Conservation (phyloP, 2,888 invertebrate species). For the Allophyes oxyacanthae region DNA sequence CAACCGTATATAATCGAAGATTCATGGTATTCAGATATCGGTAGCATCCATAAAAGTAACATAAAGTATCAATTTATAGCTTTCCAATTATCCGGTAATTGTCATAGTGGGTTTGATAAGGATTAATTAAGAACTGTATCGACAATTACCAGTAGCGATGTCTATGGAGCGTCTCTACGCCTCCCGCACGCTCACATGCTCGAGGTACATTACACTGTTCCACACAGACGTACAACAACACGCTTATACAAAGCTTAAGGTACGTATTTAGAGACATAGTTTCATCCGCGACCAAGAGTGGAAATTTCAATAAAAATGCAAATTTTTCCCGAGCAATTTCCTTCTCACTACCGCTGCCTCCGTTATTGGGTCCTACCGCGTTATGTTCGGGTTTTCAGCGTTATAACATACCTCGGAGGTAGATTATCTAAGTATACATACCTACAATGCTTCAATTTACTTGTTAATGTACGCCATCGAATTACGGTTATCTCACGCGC, state of each 20-base stretch:
- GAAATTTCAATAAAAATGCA: conserved; percentile 89
- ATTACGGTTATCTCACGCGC: conserved; percentile 72
- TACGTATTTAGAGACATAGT: conserved; percentile 84
- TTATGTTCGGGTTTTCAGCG: conserved; percentile 74
- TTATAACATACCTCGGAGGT: conserved; percentile 67
- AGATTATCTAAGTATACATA: conserved; percentile 63
- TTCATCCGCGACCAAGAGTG: conserved; percentile 83
- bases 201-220: conserved; percentile 50
- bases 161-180: conserved; percentile 56
- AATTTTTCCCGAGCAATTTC: conserved; percentile 85
- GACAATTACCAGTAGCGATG: conserved; percentile 58
- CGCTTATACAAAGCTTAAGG: conserved; percentile 79
- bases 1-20: conserved; percentile 45
- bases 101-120: conserved; percentile 43
- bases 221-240: conserved; percentile 63
- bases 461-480: conserved; percentile 75
- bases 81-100: conserved; percentile 55
- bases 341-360: conserved; percentile 76
- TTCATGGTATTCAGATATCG: conserved; percentile 50
- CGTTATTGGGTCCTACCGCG: conserved; percentile 82
- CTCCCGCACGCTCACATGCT: conserved; percentile 61
- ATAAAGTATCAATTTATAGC: conserved; percentile 58
- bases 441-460: conserved; percentile 67
- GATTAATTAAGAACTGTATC: conserved; percentile 56
- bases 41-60: conserved; percentile 52